Conservation (phyloP, 2,888 invertebrate species). For the Dermolepida albohirtum region DNA sequence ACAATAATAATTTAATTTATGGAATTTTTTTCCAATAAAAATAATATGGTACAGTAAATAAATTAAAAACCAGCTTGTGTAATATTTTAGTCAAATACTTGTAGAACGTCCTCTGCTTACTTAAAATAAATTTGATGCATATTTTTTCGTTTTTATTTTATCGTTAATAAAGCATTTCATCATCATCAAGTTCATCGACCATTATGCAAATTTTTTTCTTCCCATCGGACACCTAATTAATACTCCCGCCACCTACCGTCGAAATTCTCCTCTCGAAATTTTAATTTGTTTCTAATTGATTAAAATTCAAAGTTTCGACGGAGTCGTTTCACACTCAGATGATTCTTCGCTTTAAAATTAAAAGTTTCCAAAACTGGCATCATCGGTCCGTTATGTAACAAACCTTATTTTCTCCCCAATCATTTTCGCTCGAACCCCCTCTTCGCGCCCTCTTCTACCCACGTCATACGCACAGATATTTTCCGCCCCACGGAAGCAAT, state of each 20-base stretch:
- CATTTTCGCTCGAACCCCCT: constrained; percentile 17
- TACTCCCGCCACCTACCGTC: background rate
- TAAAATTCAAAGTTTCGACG: constrained; percentile 31
- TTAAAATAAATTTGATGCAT: no score
- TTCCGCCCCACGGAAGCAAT: constrained; percentile 31
- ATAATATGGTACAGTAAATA: no score
- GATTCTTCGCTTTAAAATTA: constrained; percentile 28
- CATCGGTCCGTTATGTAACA: constrained; percentile 11
- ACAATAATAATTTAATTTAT: no score
- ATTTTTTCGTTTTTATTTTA: background rate
- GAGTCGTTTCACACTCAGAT: constrained; percentile 22
- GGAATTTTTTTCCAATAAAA: no score
- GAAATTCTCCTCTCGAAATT: constrained; percentile 12
- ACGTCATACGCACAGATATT: constrained; percentile 15
- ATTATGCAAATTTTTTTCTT: constrained; percentile 15
- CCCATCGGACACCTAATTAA: constrained; percentile 26
- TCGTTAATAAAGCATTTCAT: background rate
- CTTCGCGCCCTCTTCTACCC: background rate
- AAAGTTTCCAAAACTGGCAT: constrained; percentile 30
- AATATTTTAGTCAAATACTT: no score
- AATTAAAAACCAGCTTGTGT: no score
- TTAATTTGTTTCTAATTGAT: constrained; percentile 30
- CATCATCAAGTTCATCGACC: constrained; percentile 3
- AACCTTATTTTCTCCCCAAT: constrained; percentile 25
- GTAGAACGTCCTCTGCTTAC: no score